Evolutionary conservation across 2,113 vertebrate genomes (phyloP), one percentile per base, ranked within the genome.

Genomic region (Mystacornis crossleyi): DNA sequence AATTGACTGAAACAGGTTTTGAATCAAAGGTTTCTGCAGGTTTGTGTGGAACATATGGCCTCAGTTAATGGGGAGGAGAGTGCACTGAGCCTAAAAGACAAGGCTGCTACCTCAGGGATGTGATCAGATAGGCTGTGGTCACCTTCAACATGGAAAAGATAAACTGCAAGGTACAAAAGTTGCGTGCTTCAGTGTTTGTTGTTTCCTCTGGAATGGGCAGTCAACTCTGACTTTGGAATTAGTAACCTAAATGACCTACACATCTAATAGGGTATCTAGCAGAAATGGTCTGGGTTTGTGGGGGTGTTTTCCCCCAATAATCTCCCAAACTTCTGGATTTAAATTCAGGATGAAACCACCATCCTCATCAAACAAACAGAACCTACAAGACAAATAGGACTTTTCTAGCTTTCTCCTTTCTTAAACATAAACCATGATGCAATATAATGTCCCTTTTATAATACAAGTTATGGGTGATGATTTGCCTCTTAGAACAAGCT

Each of bases 21-120:
- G 43, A 42, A 66, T 64, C 51, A 95, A 69, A 71, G 20, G 25
- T 84, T 89, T 92, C 47, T 73, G 20, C 26, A 70, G 75, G 55
- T 73, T 64, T 53, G 18, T 16, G 47, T 25, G 26, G 47, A 74
- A 90, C 9, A 20, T 28, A 67, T 60, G 43, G 20, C n/a, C n/a
- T 53, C 19, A 9, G 31, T 67, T 90, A 67, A 64, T 3, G 9
- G 34, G 10, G 36, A 62, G 36, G 50, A 55, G 18, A 78, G 40
- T 48, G 57, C 81, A 79, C 57, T 57, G 57, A 84, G 34, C 40
- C 48, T 72, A 38, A 74, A 78, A 89, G 77, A 64, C 40, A 86
- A 60, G 50, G 72, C 82, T 74, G 16, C 55, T 61, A 66, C 87
- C 90, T 97, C 90, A 90, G 89, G 48, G 57, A 93, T 55, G 40